Evolutionary conservation across 2,888 invertebrate species (phyloP).

Genomic region (Scaptomyza tumidula): DNA sequence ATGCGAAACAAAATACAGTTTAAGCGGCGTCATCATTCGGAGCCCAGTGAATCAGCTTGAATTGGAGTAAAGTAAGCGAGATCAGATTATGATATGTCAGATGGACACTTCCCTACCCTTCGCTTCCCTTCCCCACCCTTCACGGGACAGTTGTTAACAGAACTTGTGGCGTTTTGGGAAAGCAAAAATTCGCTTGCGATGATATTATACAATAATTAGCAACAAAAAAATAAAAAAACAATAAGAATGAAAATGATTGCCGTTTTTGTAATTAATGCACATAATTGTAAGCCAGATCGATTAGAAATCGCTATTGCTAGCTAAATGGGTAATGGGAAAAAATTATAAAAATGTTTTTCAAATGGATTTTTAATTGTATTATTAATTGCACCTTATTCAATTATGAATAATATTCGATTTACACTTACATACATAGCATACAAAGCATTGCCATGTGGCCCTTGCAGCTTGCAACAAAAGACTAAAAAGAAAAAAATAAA

Average conservation of each 20-base stretch:
- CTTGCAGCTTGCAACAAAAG: conserved; percentile 32
- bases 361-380: conserved; percentile 78
- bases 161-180: conserved; percentile 63
- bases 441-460: conserved; percentile 31
- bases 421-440: not conserved
- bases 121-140: not conserved
- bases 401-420: conserved; percentile 74
- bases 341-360: conserved; percentile 67
- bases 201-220: conserved; percentile 73
- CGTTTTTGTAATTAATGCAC: conserved; percentile 73
- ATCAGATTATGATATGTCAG: conserved; percentile 21
- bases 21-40: conserved; percentile 48
- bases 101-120: no score
- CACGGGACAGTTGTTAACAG: conserved; percentile 5
- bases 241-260: conserved; percentile 59
- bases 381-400: conserved; percentile 78
- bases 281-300: conserved; percentile 73
- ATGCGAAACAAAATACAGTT: conserved; percentile 47
- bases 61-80: conserved; percentile 25
- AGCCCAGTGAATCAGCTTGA: conserved; percentile 51
- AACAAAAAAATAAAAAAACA: conserved; percentile 26
- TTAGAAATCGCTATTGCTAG: conserved; percentile 39
- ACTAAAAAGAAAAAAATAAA: conserved; percentile 21
- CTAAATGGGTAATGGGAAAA: conserved; percentile 58
- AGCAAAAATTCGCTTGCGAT: conserved; percentile 59